A percentile compares a stretch with the other conserved stretches of the same genome.
Conservation (phyloP, 2,113 vertebrate genomes). For the Apus apus region DNA sequence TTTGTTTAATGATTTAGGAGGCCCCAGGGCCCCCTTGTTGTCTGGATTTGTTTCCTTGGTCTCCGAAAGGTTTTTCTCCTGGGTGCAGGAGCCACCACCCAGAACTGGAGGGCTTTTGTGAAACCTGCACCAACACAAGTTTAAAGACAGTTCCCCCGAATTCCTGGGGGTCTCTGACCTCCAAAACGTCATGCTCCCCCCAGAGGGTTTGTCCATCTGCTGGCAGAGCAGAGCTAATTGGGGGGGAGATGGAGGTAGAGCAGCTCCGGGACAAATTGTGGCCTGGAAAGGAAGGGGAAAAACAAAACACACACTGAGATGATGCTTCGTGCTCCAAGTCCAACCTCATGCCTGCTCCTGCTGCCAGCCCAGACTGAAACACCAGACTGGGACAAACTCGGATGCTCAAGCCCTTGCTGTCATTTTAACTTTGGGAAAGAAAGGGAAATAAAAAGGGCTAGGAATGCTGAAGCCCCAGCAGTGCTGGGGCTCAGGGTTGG, state of each 20-base stretch:
- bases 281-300: not conserved
- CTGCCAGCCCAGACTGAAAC: not conserved
- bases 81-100: not conserved
- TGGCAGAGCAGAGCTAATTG: accelerated
- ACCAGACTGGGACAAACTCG: not conserved
- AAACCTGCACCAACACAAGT: not conserved
- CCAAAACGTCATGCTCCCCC: no score
- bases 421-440: not conserved
- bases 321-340: not conserved
- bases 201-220: not conserved
- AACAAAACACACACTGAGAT: accelerated
- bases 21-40: not conserved
- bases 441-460: not conserved
- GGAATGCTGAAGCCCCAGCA: not conserved
- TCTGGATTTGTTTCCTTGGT: not conserved
- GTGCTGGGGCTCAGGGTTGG: not conserved
- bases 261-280: not conserved
- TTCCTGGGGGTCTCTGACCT: not conserved
- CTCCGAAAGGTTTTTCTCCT: not conserved
- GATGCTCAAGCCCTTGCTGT: not conserved
- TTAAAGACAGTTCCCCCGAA: not conserved
- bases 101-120: not conserved
- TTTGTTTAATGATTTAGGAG: slow-evolving; percentile 44
- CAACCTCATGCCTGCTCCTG: not conserved
- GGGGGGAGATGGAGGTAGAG: not conserved